These are phyloP conservation scores for Dermochelys coriacea DNA, from an alignment of 2,797 vertebrate genomes.

Conservation along the genomic window DNA sequence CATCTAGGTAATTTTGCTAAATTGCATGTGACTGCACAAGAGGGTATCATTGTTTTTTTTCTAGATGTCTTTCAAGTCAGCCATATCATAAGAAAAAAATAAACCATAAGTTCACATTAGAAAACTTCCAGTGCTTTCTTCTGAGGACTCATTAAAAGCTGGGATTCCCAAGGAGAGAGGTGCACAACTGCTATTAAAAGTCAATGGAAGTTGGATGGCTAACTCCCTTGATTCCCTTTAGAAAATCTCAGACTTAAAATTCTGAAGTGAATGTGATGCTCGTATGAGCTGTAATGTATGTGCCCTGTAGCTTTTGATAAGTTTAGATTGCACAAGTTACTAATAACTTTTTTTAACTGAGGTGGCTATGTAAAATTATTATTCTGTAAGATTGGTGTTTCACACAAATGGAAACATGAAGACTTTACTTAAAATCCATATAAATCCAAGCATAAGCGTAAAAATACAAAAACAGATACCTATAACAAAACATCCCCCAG, in stretches of 20 bases:
- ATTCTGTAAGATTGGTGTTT: not conserved
- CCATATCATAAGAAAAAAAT: not conserved
- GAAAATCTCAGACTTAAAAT: not conserved
- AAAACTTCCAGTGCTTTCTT: conserved; percentile 28
- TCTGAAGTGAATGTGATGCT: not conserved
- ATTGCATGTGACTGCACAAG: not conserved
- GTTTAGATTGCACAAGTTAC: not conserved
- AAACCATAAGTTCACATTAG: conserved; percentile 26
- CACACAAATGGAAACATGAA: not conserved
- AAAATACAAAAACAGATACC: not conserved
- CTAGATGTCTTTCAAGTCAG: not conserved
- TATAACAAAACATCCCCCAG: not conserved
- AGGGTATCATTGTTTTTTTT: not conserved
- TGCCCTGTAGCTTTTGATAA: not conserved
- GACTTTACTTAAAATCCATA: not conserved
- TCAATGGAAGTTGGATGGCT: not conserved
- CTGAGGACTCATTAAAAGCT: not conserved
- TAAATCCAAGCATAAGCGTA: not conserved
- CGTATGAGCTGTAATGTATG: conserved; percentile 23
- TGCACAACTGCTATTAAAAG: conserved; percentile 22
- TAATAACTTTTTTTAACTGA: not conserved
- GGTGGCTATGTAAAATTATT: not conserved
- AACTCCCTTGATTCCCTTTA: not conserved
- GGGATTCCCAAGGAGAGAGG: not conserved
- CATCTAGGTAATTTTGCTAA: not conserved